A percentile compares a stretch with the other conserved stretches of the same genome.
These are phyloP conservation scores for Quadriops clusia DNA, from an alignment of 2,888 invertebrate genomes.

Conservation along the genomic window DNA sequence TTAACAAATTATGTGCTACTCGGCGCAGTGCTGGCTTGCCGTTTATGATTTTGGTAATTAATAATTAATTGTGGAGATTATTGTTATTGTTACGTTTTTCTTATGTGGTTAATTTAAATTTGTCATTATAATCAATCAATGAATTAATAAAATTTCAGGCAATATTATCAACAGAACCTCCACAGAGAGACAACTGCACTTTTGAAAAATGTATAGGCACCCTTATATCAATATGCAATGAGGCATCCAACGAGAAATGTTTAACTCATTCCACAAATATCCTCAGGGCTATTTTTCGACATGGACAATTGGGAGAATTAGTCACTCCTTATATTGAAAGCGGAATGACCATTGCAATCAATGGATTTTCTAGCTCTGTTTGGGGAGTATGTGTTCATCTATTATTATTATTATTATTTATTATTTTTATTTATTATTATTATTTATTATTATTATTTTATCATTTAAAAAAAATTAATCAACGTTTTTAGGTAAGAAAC, in stretches of 20 bases:
- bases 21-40: constrained; percentile 90
- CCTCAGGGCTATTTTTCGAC: constrained; percentile 66
- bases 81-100: no score
- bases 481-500: constrained; percentile 66
- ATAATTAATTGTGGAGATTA: constrained; percentile 7
- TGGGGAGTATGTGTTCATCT: constrained; percentile 57
- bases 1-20: constrained; percentile 60
- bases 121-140: neutral
- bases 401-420: constrained; percentile 6
- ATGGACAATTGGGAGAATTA: constrained; percentile 61
- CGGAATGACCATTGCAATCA: constrained; percentile 59
- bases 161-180: constrained; percentile 61
- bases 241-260: constrained; percentile 24
- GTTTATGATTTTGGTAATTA: constrained; percentile 68
- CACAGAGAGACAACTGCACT: constrained; percentile 42
- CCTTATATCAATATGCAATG: constrained; percentile 39
- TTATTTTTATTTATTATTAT: constrained; percentile 5
- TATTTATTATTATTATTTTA: neutral
- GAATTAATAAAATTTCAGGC: constrained; percentile 43
- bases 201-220: constrained; percentile 47
- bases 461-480: constrained; percentile 1
- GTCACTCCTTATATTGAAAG: constrained; percentile 56
- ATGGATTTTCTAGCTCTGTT: constrained; percentile 56
- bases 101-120: no score
- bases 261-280: constrained; percentile 80